These are phyloP conservation scores for Homarus gammarus DNA, from an alignment of 2,888 invertebrate species.

Conservation along the genomic window DNA sequence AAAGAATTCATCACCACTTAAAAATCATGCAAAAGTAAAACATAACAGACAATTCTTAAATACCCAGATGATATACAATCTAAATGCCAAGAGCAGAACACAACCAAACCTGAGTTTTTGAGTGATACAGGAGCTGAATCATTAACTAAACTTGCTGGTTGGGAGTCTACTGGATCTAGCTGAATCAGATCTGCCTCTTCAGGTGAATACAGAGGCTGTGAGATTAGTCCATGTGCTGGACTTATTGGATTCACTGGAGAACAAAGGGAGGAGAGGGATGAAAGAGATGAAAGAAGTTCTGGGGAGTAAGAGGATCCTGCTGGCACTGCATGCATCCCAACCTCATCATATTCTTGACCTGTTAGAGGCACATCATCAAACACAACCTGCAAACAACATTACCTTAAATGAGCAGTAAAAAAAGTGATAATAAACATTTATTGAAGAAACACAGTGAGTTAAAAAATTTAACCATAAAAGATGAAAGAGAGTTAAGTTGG, in stretches of 20 bases:
- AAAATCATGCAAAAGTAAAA: background rate
- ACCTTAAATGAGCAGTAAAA: no score
- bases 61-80: background rate
- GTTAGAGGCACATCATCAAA: constrained; percentile 19
- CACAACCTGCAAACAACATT: constrained; percentile 18
- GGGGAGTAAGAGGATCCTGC: constrained; percentile 26
- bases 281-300: constrained; percentile 28
- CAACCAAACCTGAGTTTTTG: constrained; percentile 29
- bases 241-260: constrained; percentile 10
- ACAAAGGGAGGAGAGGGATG: constrained; percentile 34
- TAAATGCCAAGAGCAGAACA: background rate
- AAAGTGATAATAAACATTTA: no score
- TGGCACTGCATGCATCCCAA: background rate
- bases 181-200: background rate
- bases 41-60: background rate
- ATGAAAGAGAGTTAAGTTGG: no score
- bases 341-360: background rate
- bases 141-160: constrained; percentile 30
- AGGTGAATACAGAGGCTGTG: constrained; percentile 4
- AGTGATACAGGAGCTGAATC: constrained; percentile 28
- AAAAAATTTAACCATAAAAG: no score
- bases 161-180: background rate
- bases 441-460: no score
- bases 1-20: background rate
- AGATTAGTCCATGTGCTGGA: background rate